Evolutionary conservation across 2,113 vertebrate genomes (phyloP).

Genomic region (Thunnus thynnus): DNA sequence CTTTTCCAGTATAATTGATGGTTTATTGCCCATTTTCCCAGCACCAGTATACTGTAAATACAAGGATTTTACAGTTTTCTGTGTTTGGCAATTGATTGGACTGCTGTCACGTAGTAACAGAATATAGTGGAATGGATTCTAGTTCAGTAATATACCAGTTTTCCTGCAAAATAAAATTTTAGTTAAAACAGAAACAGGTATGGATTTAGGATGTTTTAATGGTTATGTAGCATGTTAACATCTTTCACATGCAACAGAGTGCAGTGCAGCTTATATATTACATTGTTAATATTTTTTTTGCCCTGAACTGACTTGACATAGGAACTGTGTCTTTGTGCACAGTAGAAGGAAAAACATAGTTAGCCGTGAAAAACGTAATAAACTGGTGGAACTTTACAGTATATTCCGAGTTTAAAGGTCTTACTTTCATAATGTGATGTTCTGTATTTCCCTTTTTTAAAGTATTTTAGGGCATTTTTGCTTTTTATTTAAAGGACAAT

Average conservation of each 20-base stretch:
- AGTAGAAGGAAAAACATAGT: not conserved
- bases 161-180: not conserved
- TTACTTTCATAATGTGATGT: not conserved
- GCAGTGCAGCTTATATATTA: not conserved
- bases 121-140: not conserved
- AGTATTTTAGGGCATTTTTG: not conserved
- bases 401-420: not conserved
- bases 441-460: no score
- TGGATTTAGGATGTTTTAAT: slow-evolving; percentile 3
- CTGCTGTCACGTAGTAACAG: not conserved
- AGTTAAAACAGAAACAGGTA: not conserved
- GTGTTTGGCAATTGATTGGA: not conserved
- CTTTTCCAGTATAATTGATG: not conserved
- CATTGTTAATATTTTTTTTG: not conserved
- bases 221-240: not conserved
- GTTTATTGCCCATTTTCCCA: not conserved
- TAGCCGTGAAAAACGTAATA: not conserved
- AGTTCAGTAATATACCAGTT: slow-evolving; percentile 15
- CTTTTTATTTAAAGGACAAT: not conserved
- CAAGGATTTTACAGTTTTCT: slow-evolving; percentile 1
- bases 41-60: slow-evolving; percentile 6
- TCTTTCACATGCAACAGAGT: not conserved
- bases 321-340: slow-evolving; percentile 11
- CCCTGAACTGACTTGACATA: not conserved
- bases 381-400: not conserved